phyloP scores from a whole-genome alignment of 92 coral and sea anemone species.

The Galaxea fascicularis region DNA sequence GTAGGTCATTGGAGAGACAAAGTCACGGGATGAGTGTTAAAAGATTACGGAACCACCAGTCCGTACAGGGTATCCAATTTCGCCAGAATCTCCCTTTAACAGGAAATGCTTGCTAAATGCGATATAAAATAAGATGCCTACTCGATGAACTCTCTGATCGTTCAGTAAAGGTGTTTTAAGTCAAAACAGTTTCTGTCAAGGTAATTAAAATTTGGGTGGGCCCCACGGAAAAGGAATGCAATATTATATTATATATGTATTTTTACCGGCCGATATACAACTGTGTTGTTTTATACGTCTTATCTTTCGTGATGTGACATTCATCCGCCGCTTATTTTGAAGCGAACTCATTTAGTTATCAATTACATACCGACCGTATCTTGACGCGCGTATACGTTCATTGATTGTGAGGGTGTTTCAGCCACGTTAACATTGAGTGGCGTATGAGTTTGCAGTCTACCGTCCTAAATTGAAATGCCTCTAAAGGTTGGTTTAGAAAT shows the following conservation, averaged over 20 bases:
- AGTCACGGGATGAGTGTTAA: not conserved
- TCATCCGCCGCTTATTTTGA: not conserved
- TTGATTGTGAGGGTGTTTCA: not conserved
- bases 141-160: slow-evolving; percentile 4
- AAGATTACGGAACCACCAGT: not conserved
- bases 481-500: slow-evolving; percentile 25
- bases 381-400: not conserved
- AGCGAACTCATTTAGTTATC: slow-evolving; percentile 27
- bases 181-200: slow-evolving; percentile 25
- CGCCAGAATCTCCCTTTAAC: not conserved
- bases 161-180: not conserved
- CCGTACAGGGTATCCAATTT: not conserved
- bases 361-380: not conserved
- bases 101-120: slow-evolving; percentile 27
- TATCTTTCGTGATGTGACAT: slow-evolving; percentile 31
- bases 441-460: not conserved
- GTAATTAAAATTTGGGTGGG: slow-evolving; percentile 37
- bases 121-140: not conserved
- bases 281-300: not conserved
- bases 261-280: slow-evolving; percentile 13
- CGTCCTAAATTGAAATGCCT: slow-evolving; percentile 5
- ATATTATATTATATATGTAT: slow-evolving; percentile 12
- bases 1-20: too few relatives aligned
- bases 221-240: not conserved
- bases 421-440: not conserved